Base-by-base conservation (phyloP, 2,113 vertebrate genomes). In the Halcyon senegalensis region DNA sequence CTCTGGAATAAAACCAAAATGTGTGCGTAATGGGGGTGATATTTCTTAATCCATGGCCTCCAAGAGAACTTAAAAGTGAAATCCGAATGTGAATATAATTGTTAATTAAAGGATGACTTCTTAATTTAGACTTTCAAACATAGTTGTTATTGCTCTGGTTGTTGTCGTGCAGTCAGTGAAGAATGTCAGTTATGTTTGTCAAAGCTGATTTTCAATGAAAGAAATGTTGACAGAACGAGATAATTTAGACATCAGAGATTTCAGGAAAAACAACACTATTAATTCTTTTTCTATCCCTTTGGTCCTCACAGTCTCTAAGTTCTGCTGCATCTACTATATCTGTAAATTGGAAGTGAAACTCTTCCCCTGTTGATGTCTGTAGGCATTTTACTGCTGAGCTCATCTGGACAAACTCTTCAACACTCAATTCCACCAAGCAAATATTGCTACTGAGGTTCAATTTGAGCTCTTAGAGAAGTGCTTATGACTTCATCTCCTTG, bases 51-150 rank as follows among this genome's bases (percentile, higher is more conserved):
- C 78, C 64, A 5, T 93, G 93, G 93, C 96, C 96, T 97, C 95
- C 92, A 97, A 96, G 89, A 97, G 93, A 98, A 97, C 62, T 95
- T 97, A 86, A 93, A 97, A 97, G 91, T 96, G 79, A 94, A 94
- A 96, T 96, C 59, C 96, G 94, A 96, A 97, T 97, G 84, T 95
- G 95, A 97, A 93, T 92, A 53, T 96, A 96, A 96, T 96, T 93
- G 92, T 93, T 97, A 97, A 96, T 97, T 97, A 94, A 84, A 90
- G 51, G 79, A 85, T 12, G 7, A 39, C 28, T 89, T 69, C 73
- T 89, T 78, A 90, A 5, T 97, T 97, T 98, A 93, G 96, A 92
- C 95, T 97, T 84, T 84, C 39, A 87, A 69, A 79, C 8, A 2
- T 14, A 62, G 51, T 75, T 87, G 3, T 84, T 94, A 72, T 13